A percentile compares a stretch with the other conserved stretches of the same genome.
Evolutionary conservation across 2,797 vertebrate genomes (phyloP).

Genomic region (Sebastes baramenuke): DNA sequence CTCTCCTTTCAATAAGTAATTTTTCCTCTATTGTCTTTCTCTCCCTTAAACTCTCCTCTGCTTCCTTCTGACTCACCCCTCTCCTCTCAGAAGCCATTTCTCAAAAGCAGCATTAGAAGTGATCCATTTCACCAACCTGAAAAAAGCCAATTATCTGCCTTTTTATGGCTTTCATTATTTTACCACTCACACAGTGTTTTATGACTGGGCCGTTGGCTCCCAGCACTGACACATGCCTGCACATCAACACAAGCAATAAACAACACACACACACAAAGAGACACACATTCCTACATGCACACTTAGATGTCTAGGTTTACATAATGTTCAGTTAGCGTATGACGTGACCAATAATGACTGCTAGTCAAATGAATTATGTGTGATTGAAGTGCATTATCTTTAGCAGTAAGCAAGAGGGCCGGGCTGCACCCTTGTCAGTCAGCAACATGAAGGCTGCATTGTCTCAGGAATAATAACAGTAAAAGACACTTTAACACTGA

Average conservation of each 20-base stretch:
- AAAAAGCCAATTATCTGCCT: conserved; percentile 81
- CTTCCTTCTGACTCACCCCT: conserved; percentile 24
- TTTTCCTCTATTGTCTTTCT: neutral
- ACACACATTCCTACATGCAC: conserved; percentile 4
- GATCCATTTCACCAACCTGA: conserved; percentile 70
- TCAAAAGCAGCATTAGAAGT: conserved; percentile 60
- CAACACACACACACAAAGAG: conserved; percentile 2
- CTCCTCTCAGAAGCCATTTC: conserved; percentile 56
- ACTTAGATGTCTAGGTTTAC: conserved; percentile 23
- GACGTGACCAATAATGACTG: conserved; percentile 47
- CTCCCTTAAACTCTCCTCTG: conserved; percentile 6
- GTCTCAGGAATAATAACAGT: conserved; percentile 53
- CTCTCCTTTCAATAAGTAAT: neutral
- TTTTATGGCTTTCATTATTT: conserved; percentile 82
- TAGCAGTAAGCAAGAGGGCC: conserved; percentile 27
- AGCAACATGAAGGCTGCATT: conserved; percentile 43
- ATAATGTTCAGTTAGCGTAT: conserved; percentile 38
- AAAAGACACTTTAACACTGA: conserved; percentile 49
- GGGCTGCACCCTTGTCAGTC: conserved; percentile 55
- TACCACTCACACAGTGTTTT: conserved; percentile 62
- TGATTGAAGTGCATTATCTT: conserved; percentile 59
- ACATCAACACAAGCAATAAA: conserved; percentile 29
- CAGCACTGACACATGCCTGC: conserved; percentile 36
- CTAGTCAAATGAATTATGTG: conserved; percentile 43
- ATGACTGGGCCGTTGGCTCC: conserved; percentile 49